phyloP scores from a whole-genome alignment of 2,797 vertebrate species.

The Pangasius sanitwongsei region DNA sequence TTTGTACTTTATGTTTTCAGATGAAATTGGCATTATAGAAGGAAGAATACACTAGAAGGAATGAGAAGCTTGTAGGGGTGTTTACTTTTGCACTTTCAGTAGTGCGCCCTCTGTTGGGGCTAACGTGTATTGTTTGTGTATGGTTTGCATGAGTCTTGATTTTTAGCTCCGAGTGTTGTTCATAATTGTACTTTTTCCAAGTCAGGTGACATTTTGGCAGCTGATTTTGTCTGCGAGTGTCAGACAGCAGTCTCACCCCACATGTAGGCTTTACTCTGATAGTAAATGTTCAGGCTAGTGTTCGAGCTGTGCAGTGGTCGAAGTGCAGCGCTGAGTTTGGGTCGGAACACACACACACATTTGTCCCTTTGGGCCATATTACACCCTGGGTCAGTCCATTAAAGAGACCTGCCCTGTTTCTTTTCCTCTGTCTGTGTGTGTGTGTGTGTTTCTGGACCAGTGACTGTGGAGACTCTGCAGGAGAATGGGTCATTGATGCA shows the following conservation, averaged over 20 bases:
- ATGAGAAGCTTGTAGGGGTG: not conserved
- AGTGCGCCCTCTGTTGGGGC: not conserved
- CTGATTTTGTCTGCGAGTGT: not conserved
- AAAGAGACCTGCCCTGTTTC: not conserved
- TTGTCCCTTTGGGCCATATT: not conserved
- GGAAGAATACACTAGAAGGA: no score
- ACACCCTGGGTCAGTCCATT: not conserved
- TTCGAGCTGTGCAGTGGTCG: not conserved
- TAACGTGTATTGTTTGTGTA: not conserved
- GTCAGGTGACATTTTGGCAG: not conserved
- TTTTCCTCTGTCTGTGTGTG: not conserved
- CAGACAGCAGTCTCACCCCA: not conserved
- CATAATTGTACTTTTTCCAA: no score
- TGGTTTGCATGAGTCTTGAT: not conserved
- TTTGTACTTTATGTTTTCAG: not conserved
- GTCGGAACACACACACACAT: not conserved
- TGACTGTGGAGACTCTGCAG: conserved; percentile 14
- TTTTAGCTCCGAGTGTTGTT: not conserved
- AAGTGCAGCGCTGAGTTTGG: not conserved
- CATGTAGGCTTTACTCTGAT: not conserved
- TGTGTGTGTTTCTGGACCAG: conserved; percentile 6
- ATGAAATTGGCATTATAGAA: not conserved
- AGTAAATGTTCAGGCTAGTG: not conserved
- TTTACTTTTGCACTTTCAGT: not conserved
- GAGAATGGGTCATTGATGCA: conserved; percentile 48